phyloP scores from a whole-genome alignment of 2,113 vertebrate genomes.

The Paralichthys olivaceus region DNA sequence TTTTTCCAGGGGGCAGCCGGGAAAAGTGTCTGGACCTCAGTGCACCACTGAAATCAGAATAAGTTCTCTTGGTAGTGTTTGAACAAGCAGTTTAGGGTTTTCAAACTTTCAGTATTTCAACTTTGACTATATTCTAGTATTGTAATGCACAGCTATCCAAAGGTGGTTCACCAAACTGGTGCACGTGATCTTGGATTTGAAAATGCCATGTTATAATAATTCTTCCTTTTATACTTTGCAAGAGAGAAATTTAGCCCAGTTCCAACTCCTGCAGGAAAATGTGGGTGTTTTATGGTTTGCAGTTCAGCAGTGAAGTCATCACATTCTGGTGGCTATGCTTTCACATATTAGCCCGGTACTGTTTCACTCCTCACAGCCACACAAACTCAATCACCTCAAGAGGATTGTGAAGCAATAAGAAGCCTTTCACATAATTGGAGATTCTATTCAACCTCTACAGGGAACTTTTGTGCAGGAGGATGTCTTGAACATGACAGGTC shows the following conservation, averaged over 20 bases:
- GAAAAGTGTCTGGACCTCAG: too few relatives aligned
- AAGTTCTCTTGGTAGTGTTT: too few relatives aligned
- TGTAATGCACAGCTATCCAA: not conserved
- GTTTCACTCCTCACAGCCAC: slow-evolving; percentile 7
- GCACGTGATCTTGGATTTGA: slow-evolving; percentile 18
- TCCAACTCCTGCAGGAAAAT: slow-evolving; percentile 27
- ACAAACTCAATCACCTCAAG: not conserved
- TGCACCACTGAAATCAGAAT: too few relatives aligned
- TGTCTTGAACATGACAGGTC: not conserved
- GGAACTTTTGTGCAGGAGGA: not conserved
- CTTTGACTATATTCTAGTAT: too few relatives aligned
- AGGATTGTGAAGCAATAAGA: slow-evolving; percentile 3
- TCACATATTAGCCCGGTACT: slow-evolving; percentile 9
- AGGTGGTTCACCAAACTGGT: not conserved
- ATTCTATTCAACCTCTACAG: not conserved
- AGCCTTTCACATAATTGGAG: not conserved
- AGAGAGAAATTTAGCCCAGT: slow-evolving; percentile 7
- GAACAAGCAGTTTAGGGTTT: too few relatives aligned
- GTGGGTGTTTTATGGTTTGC: slow-evolving; percentile 44
- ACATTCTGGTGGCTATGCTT: slow-evolving; percentile 23
- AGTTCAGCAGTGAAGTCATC: slow-evolving; percentile 43
- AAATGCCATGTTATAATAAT: not conserved
- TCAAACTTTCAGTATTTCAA: too few relatives aligned
- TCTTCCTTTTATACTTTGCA: slow-evolving; percentile 16
- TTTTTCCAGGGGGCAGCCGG: too few relatives aligned